These are phyloP conservation scores for Temnothorax longispinosus DNA, from an alignment of 1,140 invertebrate genomes.

Conservation along the genomic window DNA sequence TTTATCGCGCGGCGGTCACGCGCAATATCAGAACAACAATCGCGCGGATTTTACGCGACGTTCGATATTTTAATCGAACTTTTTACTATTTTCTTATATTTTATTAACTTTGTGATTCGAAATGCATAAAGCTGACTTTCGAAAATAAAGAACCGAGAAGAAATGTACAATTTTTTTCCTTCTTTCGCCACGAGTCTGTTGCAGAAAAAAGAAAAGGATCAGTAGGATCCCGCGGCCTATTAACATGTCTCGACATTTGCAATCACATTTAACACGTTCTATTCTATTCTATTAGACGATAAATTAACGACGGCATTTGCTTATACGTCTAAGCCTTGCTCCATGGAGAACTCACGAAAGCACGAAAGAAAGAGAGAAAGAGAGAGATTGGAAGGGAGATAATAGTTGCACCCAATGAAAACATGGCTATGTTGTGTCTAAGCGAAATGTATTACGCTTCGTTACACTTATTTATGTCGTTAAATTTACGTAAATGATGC, in stretches of 20 bases:
- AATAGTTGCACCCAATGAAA: conserved; percentile 58
- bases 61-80: too few relatives aligned
- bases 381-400: not conserved
- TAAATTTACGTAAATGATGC: conserved; percentile 63
- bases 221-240: not conserved
- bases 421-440: conserved; percentile 44
- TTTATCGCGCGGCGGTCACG: too few relatives aligned
- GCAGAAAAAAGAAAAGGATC: not conserved
- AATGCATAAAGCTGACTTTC: not conserved
- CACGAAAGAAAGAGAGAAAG: not conserved
- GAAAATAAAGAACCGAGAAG: not conserved
- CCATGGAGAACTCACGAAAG: not conserved
- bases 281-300: conserved; percentile 34
- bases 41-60: too few relatives aligned
- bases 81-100: not conserved
- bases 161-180: not conserved
- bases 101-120: not conserved
- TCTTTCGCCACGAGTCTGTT: not conserved
- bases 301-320: conserved; percentile 51
- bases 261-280: not conserved
- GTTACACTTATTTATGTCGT: conserved; percentile 70
- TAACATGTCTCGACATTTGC: conserved; percentile 18
- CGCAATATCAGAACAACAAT: too few relatives aligned
- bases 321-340: not conserved
- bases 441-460: conserved; percentile 65